These are phyloP conservation scores for Vipera latastei DNA, from an alignment of 2,797 vertebrate species.

Conservation along the genomic window DNA sequence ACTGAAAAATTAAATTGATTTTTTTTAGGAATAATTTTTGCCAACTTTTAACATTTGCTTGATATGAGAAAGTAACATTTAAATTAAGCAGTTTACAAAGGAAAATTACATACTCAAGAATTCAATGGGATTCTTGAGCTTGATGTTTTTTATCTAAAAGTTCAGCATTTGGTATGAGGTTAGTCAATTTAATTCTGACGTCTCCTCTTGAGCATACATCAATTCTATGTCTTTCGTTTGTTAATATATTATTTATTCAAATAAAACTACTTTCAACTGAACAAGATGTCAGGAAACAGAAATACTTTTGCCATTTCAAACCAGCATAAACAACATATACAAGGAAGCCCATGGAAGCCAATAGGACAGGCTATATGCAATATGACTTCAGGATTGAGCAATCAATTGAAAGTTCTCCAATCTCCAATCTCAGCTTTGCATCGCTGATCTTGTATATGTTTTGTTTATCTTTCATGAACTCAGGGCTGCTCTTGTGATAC, in stretches of 20 bases:
- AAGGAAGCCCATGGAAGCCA: background rate
- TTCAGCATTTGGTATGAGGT: background rate
- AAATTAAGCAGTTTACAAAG: background rate
- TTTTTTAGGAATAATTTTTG: background rate
- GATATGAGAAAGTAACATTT: background rate
- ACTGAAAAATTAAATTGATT: background rate
- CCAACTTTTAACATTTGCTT: background rate
- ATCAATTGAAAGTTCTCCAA: background rate
- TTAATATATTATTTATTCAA: background rate
- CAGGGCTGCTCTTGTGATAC: background rate
- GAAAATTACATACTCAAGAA: background rate
- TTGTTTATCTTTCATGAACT: background rate
- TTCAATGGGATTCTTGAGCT: background rate
- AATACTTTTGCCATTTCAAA: background rate
- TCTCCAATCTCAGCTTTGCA: background rate
- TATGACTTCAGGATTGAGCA: background rate
- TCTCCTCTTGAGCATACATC: background rate
- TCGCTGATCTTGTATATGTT: background rate
- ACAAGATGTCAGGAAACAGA: background rate
- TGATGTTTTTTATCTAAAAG: background rate
- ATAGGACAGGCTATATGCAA: background rate
- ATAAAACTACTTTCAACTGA: background rate
- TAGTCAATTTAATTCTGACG: background rate
- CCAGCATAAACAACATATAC: background rate
- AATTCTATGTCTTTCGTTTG: background rate